Base-by-base conservation (phyloP, 2,113 vertebrate species). In the Neogale vison region DNA sequence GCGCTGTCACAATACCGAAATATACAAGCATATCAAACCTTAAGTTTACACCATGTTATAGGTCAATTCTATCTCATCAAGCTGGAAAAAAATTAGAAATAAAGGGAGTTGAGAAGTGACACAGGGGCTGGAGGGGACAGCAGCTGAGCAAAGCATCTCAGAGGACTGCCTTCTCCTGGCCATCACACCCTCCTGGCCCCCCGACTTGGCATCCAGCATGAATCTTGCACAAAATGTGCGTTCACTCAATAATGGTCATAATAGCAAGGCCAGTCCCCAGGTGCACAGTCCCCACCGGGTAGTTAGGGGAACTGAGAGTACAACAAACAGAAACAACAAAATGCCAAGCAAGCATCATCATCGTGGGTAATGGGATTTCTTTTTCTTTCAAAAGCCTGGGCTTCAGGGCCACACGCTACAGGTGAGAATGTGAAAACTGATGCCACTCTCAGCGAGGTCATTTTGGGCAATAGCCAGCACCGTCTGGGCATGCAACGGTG, bases 111-210 rank as follows among this genome's bases (percentile, higher is more conserved):
- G 57, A 31, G 26, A 50, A 10, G 50, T 50, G 34, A 63, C 52
- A 7, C n/a, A 26, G 29, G 65, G 31, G 31, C 7, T n/a, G 24
- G 14, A 10, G 21, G 29, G 29, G 3, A 4, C 8, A 0, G 1
- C 10, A 57, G 31, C 42, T 10, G 21, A n/a, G 34, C 4, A 0
- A 39, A 9, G 29, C 9, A 12, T 1, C 34, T 59, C 61, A 2
- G 31, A 61, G 42, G 9, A 2, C 7, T 12, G 18, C 31, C 36
- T 14, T 39, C 31, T 14, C 57, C n/a, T 6, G 20, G 45, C 12
- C 42, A 1, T 10, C 15, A 0, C 20, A 1, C 7, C 13, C 61
- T 26, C 12, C 61, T 21, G 0, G 3, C 12, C 7, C 24, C 7
- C 8, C 0, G n/a, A 4, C 20, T 21, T 4, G 17, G 67, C 17